Conservation (phyloP, 2,113 vertebrate species). For the Smithornis capensis region DNA sequence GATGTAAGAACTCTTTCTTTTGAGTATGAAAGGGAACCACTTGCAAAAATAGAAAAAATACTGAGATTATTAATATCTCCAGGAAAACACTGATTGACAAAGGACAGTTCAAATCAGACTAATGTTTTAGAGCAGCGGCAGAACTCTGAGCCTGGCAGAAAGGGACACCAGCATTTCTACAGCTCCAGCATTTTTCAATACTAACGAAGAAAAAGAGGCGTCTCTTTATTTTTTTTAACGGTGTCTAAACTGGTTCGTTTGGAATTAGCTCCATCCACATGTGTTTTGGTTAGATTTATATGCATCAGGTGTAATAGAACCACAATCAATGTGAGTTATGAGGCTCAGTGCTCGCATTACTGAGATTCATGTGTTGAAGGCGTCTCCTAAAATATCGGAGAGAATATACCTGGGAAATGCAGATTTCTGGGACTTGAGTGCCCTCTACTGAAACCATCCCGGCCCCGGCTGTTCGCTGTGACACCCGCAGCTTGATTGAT, state of each 20-base stretch:
- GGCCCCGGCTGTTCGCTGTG: slow-evolving; percentile 53
- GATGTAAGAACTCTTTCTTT: slow-evolving; percentile 40
- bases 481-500: background rate
- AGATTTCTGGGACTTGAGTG: slow-evolving; percentile 85
- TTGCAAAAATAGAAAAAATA: slow-evolving; percentile 48
- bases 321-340: slow-evolving; percentile 87
- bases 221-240: slow-evolving; percentile 7
- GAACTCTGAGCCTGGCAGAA: background rate
- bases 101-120: slow-evolving; percentile 17
- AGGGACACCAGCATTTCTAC: background rate
- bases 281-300: slow-evolving; percentile 82
- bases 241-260: slow-evolving; percentile 63
- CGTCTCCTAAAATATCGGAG: slow-evolving; percentile 73
- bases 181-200: background rate
- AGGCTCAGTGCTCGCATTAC: slow-evolving; percentile 83
- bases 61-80: slow-evolving; percentile 51
- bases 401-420: slow-evolving; percentile 72
- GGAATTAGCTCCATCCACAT: slow-evolving; percentile 80
- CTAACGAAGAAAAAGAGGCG: slow-evolving; percentile 48
- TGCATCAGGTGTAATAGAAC: slow-evolving; percentile 79
- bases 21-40: slow-evolving; percentile 47
- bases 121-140: slow-evolving; percentile 28
- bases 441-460: slow-evolving; percentile 86
- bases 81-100: slow-evolving; percentile 9
- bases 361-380: slow-evolving; percentile 84